phyloP scores from a whole-genome alignment of 2,888 invertebrate species.

The Panzeria rudis region DNA sequence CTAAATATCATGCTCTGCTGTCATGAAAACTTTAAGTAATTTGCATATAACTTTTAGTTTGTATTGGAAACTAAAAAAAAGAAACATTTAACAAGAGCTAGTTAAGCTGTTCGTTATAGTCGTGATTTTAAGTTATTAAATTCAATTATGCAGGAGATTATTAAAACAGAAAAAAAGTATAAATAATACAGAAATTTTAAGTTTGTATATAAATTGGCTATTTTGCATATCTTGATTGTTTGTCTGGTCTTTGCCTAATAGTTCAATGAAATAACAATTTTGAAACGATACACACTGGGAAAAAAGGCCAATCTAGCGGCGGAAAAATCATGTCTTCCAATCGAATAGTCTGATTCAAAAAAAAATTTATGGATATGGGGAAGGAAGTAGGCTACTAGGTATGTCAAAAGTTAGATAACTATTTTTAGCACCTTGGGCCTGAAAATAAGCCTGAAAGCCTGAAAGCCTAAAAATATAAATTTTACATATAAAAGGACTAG shows the following conservation, averaged over 20 bases:
- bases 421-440: too few relatives aligned
- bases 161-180: not conserved
- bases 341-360: too few relatives aligned
- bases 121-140: slow-evolving; percentile 63
- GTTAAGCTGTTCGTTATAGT: slow-evolving; percentile 54
- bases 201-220: slow-evolving; percentile 66
- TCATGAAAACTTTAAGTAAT: slow-evolving; percentile 57
- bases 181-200: slow-evolving; percentile 50
- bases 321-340: too few relatives aligned
- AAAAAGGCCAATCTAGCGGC: too few relatives aligned
- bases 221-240: slow-evolving; percentile 65
- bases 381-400: too few relatives aligned
- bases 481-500: too few relatives aligned
- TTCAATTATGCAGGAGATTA: slow-evolving; percentile 63
- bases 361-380: too few relatives aligned
- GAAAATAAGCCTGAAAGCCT: too few relatives aligned
- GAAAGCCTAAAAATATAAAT: too few relatives aligned
- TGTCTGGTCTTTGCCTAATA: slow-evolving; percentile 50
- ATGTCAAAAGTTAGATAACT: too few relatives aligned
- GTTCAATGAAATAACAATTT: slow-evolving; percentile 11
- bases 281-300: not conserved
- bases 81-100: slow-evolving; percentile 46
- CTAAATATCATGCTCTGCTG: slow-evolving; percentile 41
- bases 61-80: slow-evolving; percentile 15
- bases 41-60: slow-evolving; percentile 53